Evolutionary conservation across 2,888 invertebrate species (phyloP).

Genomic region (Muschampia plurimacula): DNA sequence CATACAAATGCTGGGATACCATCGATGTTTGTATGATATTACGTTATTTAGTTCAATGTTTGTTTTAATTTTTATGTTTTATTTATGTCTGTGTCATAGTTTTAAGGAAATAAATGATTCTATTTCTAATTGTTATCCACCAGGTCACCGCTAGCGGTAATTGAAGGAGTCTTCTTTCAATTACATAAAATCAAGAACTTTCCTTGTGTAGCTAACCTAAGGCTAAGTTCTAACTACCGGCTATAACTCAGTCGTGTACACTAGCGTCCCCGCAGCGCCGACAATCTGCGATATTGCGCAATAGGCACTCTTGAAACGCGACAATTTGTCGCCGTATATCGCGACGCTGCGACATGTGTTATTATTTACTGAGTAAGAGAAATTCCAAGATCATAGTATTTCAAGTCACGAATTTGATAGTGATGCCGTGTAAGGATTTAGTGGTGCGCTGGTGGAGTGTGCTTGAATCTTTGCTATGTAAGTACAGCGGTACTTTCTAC

Average conservation of each 20-base stretch:
- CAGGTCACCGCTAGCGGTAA: too few species aligned
- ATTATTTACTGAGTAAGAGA: conserved; percentile 49
- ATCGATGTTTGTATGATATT: too few species aligned
- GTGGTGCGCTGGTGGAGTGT: conserved; percentile 16
- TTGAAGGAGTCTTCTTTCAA: too few species aligned
- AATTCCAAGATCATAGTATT: conserved; percentile 41
- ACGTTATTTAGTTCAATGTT: too few species aligned
- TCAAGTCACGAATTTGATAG: conserved; percentile 45
- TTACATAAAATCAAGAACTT: neutral
- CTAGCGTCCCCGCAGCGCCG: conserved; percentile 48
- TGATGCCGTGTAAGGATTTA: conserved; percentile 29
- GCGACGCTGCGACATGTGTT: conserved; percentile 51
- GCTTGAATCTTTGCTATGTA: conserved; percentile 7
- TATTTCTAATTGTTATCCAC: too few species aligned
- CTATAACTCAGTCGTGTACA: conserved; percentile 50
- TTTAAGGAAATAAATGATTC: too few species aligned
- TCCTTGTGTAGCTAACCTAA: conserved; percentile 25
- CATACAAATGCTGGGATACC: too few species aligned
- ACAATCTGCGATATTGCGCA: conserved; percentile 47
- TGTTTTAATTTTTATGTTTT: too few species aligned
- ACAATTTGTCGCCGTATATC: conserved; percentile 68
- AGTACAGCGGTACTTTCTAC: conserved; percentile 19
- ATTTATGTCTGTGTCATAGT: too few species aligned
- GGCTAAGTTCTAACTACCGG: conserved; percentile 42
- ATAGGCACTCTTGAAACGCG: conserved; percentile 55